A percentile compares a stretch with the other conserved stretches of the same genome.
Conservation (phyloP, 2,797 vertebrate genomes). For the Rousettus madagascariensis region DNA sequence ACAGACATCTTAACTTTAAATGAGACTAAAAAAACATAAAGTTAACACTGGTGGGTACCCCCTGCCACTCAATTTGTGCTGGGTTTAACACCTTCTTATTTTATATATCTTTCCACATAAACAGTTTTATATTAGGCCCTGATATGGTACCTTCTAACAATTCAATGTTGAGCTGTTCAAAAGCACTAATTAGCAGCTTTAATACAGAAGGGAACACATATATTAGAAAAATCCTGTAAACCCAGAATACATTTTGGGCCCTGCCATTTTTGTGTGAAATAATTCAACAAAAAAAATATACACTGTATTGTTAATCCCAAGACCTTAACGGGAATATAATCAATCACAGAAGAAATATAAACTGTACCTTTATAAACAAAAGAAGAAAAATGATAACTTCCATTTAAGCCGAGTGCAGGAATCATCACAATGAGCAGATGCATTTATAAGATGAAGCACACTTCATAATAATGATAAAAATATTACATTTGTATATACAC, state of each 20-base stretch:
- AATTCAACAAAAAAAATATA: conserved; percentile 80
- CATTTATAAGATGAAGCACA: conserved; percentile 78
- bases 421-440: conserved; percentile 71
- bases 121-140: conserved; percentile 86
- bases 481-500: conserved; percentile 62
- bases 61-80: conserved; percentile 82
- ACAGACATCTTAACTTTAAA: conserved; percentile 85
- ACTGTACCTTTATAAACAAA: conserved; percentile 80
- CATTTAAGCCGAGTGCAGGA: conserved; percentile 73
- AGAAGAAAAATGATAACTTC: conserved; percentile 73
- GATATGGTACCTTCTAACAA: conserved; percentile 82
- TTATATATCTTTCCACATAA: conserved; percentile 85
- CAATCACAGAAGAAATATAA: conserved; percentile 81
- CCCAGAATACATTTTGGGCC: conserved; percentile 80
- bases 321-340: conserved; percentile 80
- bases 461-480: conserved; percentile 67
- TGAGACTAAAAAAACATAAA: conserved; percentile 87
- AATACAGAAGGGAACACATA: conserved; percentile 78
- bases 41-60: conserved; percentile 84
- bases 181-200: conserved; percentile 87
- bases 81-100: conserved; percentile 86
- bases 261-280: conserved; percentile 80
- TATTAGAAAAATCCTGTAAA: conserved; percentile 85
- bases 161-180: conserved; percentile 83
- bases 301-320: conserved; percentile 84